Conservation (phyloP, 2,797 vertebrate species). For the Malacoctenus gilli region DNA sequence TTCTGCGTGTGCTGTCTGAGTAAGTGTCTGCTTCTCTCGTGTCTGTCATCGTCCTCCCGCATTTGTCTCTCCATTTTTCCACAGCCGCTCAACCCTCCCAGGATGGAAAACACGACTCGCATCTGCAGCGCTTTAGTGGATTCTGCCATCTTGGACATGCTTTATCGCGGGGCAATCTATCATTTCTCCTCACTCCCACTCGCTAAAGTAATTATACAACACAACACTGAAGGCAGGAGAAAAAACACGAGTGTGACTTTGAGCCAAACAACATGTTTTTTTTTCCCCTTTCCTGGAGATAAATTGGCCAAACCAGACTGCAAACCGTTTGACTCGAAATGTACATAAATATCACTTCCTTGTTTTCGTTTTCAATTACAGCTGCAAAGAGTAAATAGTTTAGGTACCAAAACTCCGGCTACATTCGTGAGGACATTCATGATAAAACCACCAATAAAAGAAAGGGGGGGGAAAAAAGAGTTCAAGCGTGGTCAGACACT, state of each 20-base stretch:
- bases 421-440: too few relatives aligned
- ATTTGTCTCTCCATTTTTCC: conserved; percentile 36
- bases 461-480: too few relatives aligned
- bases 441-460: background rate
- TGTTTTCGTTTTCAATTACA: too few relatives aligned
- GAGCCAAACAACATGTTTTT: conserved; percentile 9
- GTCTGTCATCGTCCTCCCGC: conserved; percentile 24
- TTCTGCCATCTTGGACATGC: conserved; percentile 38
- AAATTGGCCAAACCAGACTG: too few relatives aligned
- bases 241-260: conserved; percentile 19
- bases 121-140: too few relatives aligned
- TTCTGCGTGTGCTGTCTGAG: conserved; percentile 25
- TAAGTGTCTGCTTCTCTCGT: conserved; percentile 12
- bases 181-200: conserved; percentile 19
- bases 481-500: conserved; percentile 1
- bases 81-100: conserved; percentile 32
- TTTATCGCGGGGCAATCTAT: conserved; percentile 38
- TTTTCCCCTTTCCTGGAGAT: too few relatives aligned
- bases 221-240: conserved; percentile 1
- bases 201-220: conserved; percentile 46
- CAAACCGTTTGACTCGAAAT: background rate
- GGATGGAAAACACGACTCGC: conserved; percentile 45
- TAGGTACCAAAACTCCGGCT: too few relatives aligned
- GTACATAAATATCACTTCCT: background rate
- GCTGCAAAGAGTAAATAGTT: too few relatives aligned